Evolutionary conservation across 2,797 vertebrate genomes (phyloP).

Genomic region (Acrocephalus scirpaceus): DNA sequence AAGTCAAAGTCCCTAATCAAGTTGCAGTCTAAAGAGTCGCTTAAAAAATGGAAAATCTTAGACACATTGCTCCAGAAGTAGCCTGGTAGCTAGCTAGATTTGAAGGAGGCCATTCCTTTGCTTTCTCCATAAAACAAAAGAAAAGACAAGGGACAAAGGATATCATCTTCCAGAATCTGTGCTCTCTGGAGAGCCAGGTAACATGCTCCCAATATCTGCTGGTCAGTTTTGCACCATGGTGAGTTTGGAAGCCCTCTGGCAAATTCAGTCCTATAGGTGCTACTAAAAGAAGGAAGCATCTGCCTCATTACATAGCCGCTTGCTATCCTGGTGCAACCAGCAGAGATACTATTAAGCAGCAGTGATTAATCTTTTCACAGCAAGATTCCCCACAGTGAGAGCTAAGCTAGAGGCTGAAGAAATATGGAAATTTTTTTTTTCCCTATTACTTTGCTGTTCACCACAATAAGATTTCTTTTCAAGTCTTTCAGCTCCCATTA

Average conservation of each 20-base stretch:
- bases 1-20: neutral
- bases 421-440: conserved; percentile 5
- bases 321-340: conserved; percentile 47
- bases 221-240: neutral
- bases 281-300: conserved; percentile 28
- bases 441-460: conserved; percentile 41
- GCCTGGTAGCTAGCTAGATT: neutral
- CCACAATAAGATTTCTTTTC: conserved; percentile 42
- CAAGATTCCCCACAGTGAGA: conserved; percentile 59
- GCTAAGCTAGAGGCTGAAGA: conserved; percentile 56
- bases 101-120: neutral
- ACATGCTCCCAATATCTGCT: neutral
- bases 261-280: neutral
- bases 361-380: conserved; percentile 65
- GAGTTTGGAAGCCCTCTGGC: neutral
- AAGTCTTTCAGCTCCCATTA: conserved; percentile 54
- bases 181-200: neutral
- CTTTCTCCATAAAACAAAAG: neutral
- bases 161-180: neutral
- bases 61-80: neutral
- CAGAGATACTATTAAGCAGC: conserved; percentile 60
- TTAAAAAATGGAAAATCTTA: neutral
- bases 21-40: neutral
- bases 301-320: conserved; percentile 23
- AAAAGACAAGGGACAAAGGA: neutral